Percentiles rank a stretch among this genome's conserved stretches.
phyloP scores from a whole-genome alignment of 2,888 invertebrate species.

The Polydrusus tereticollis region DNA sequence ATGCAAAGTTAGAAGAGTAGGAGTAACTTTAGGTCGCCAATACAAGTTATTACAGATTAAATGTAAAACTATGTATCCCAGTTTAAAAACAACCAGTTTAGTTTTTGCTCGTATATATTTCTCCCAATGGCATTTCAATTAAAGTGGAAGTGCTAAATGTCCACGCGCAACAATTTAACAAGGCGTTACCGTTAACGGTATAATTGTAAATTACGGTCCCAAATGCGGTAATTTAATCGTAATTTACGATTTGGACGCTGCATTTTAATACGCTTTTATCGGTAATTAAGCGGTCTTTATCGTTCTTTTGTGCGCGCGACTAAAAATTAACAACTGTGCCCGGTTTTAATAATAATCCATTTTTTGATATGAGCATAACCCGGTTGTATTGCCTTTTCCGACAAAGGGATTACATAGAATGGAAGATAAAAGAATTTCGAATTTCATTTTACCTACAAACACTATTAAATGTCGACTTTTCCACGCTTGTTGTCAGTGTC shows the following conservation, averaged over 20 bases:
- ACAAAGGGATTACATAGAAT: slow-evolving; percentile 11
- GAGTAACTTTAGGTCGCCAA: no score
- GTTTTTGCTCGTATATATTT: background rate
- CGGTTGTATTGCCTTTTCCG: background rate
- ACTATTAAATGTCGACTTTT: no score
- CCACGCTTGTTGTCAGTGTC: no score
- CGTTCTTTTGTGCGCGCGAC: slow-evolving; percentile 23
- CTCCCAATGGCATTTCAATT: background rate
- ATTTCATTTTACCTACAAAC: background rate
- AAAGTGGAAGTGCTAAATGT: background rate
- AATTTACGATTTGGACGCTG: slow-evolving; percentile 35
- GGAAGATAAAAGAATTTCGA: background rate
- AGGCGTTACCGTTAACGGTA: slow-evolving; percentile 39
- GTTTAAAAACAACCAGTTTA: background rate
- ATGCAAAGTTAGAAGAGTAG: no score
- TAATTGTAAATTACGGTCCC: slow-evolving; percentile 37
- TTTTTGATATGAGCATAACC: slow-evolving; percentile 1
- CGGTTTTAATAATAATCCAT: slow-evolving; percentile 26
- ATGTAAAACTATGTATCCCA: no score
- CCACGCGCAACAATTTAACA: slow-evolving; percentile 18
- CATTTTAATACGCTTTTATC: slow-evolving; percentile 44
- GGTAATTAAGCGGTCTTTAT: slow-evolving; percentile 38
- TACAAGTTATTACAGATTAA: no score
- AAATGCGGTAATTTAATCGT: slow-evolving; percentile 42
- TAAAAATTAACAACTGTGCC: slow-evolving; percentile 30